Conservation (phyloP, 2,888 invertebrate species). For the Erannis defoliaria region DNA sequence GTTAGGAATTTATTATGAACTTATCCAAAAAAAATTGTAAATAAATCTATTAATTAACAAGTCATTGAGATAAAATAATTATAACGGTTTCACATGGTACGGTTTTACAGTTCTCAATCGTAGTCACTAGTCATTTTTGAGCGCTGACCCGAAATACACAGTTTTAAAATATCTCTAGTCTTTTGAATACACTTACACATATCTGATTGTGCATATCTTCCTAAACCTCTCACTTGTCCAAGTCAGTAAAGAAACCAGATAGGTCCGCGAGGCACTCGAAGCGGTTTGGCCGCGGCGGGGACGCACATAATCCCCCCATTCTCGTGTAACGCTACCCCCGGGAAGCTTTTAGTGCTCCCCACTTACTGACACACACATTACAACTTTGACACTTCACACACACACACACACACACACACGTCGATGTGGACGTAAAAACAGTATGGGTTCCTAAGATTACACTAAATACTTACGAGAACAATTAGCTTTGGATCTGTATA, state of each 20-base stretch:
- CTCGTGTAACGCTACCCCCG: slow-evolving; percentile 30
- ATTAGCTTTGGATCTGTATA: too few species aligned
- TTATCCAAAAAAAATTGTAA: too few species aligned
- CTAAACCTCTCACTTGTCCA: not conserved
- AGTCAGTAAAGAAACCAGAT: slow-evolving; percentile 7
- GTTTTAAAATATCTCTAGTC: not conserved
- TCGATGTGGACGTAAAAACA: not conserved
- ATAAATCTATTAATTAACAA: too few species aligned
- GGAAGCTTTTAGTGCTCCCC: slow-evolving; percentile 41
- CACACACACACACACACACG: slow-evolving; percentile 19
- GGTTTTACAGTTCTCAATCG: too few species aligned
- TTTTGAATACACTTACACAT: not conserved
- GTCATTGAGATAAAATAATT: too few species aligned
- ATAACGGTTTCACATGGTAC: too few species aligned
- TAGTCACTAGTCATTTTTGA: too few species aligned
- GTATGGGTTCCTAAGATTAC: slow-evolving; percentile 9
- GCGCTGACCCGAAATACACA: too few species aligned
- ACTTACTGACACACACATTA: slow-evolving; percentile 37
- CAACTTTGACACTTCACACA: slow-evolving; percentile 28
- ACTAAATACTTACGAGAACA: too few species aligned
- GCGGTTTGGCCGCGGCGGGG: slow-evolving; percentile 22
- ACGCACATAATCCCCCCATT: slow-evolving; percentile 37
- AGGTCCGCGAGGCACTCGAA: slow-evolving; percentile 10
- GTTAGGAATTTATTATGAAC: too few species aligned
- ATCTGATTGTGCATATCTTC: not conserved